These are phyloP conservation scores for Eleutherodactylus coqui DNA, from an alignment of 2,797 vertebrate species.

Conservation along the genomic window DNA sequence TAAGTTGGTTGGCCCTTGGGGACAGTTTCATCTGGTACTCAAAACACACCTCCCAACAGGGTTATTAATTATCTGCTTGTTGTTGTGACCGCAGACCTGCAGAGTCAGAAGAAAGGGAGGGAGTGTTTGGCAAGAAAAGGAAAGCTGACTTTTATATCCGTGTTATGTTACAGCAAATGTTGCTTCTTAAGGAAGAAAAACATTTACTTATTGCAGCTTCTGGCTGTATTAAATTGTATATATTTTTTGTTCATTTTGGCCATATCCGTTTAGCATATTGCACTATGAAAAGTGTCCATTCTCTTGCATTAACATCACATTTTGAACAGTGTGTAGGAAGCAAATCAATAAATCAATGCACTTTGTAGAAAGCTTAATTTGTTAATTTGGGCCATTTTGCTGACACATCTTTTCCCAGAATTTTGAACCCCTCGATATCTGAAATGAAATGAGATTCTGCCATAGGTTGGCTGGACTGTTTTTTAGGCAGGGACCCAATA, in stretches of 20 bases:
- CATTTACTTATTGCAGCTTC: not conserved
- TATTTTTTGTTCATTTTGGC: not conserved
- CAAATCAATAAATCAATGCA: slow-evolving; percentile 10
- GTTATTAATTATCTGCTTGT: slow-evolving; percentile 62
- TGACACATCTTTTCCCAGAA: not conserved
- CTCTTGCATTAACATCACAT: not conserved
- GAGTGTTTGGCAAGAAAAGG: slow-evolving; percentile 12
- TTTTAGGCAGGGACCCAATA: no score
- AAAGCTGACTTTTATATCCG: slow-evolving; percentile 6
- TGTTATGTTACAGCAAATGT: slow-evolving; percentile 6
- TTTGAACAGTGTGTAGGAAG: not conserved
- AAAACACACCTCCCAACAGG: slow-evolving; percentile 53
- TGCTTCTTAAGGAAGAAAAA: not conserved
- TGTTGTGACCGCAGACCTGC: slow-evolving; percentile 62
- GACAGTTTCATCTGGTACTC: slow-evolving; percentile 51
- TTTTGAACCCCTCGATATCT: not conserved
- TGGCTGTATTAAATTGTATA: not conserved
- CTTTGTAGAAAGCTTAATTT: not conserved
- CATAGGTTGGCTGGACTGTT: no score
- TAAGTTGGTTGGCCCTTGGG: slow-evolving; percentile 52
- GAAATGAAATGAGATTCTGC: not conserved
- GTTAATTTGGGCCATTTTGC: not conserved
- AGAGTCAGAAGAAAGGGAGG: slow-evolving; percentile 50
- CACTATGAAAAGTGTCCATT: not conserved
- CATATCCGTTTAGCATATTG: not conserved